Percentiles rank a stretch among this genome's conserved stretches.
Conservation (phyloP, 2,113 vertebrate genomes). For the Pogonocichla stellata region DNA sequence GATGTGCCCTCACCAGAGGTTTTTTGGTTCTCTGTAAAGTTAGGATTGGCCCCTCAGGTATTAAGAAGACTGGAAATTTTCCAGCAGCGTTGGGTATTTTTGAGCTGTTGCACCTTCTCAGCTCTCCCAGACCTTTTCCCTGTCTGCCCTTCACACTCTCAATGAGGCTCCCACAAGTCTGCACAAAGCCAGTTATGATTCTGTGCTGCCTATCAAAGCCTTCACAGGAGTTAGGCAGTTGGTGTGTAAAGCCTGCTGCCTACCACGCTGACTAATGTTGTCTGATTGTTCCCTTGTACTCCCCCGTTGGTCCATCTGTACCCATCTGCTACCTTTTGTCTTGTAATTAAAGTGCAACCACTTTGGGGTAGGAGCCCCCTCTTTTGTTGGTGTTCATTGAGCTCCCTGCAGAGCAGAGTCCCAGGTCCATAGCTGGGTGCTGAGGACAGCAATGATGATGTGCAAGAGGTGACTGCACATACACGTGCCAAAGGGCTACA, state of each 20-base stretch:
- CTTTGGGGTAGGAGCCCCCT: background rate
- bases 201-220: background rate
- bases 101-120: background rate
- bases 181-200: background rate
- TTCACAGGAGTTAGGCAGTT: constrained; percentile 42
- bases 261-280: constrained; percentile 64
- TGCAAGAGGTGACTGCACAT: background rate
- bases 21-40: background rate
- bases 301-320: constrained; percentile 65
- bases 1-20: background rate
- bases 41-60: background rate
- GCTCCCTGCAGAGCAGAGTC: background rate
- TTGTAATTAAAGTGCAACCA: constrained; percentile 21
- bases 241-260: constrained; percentile 51
- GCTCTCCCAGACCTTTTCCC: background rate
- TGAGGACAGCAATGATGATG: background rate
- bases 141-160: background rate
- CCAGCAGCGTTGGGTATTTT: background rate
- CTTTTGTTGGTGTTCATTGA: background rate
- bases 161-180: background rate
- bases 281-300: constrained; percentile 61
- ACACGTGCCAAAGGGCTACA: background rate
- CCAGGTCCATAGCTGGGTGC: background rate
- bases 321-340: constrained; percentile 62
- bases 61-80: background rate